Base-by-base conservation (phyloP, 2,888 invertebrate genomes). In the Spodoptera exigua region DNA sequence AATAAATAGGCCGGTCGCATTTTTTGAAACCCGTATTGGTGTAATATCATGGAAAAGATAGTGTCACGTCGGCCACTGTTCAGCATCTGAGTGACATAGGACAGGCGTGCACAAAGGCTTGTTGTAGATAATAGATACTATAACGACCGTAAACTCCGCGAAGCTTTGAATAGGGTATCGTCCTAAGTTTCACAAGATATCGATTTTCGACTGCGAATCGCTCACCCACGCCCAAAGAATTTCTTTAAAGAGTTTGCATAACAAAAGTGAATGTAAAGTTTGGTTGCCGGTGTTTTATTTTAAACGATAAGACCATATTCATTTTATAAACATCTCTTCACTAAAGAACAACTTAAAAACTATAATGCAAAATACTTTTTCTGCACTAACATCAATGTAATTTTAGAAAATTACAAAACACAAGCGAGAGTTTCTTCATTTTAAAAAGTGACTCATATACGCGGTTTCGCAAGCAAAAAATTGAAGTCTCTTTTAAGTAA, bases 111-210 rank as follows among this genome's bases (percentile, higher is more conserved):
- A 79, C 78, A 80, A 80, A 74, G 57, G 61, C 53, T 44, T 56
- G 61, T 47, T 61, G 47, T 57, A 67, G 53, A 73, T 70, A 71
- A 69, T 69, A 71, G 67, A 60, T 61, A 74, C 61, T 70, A 75
- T 61, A 69, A 71, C 73, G 75, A 57, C 59, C 68, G 60, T 74
- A 74, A 76, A 81, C 67, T 80, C 74, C 58, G 64, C 72, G 46
- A 57, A 66, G 78, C 72, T 81, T 72, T 80, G 79, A 82, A 83
- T 80, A 78, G 76, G 70, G 75, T 77, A 80, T 74, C 74, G 77
- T 76, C 65, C 76, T 77, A 78, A 81, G 72, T 82, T 83, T 81
- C 76, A 74, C 77, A 67, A 78, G 73, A 66, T 82, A 86, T 86
- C 76, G 85, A 86, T 83, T 85, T 66, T 66, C 18, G 44, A 56